Conservation (phyloP, 1,140 invertebrate genomes). For the Drosophila dunni region DNA sequence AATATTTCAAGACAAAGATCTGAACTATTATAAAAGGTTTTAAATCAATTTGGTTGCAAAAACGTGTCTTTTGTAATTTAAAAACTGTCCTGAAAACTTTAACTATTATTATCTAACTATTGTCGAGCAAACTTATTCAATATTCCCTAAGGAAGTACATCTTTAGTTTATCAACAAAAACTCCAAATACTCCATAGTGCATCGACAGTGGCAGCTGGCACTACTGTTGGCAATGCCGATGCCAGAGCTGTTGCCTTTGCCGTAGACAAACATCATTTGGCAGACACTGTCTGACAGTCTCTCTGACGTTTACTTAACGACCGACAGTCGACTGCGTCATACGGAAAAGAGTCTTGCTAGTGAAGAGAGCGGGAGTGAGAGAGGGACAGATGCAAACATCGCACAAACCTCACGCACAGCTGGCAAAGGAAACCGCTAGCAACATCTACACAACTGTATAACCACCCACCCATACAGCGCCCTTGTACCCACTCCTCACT, state of each 20-base stretch:
- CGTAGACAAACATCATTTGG: conserved; percentile 78
- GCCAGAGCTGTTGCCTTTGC: conserved; percentile 40
- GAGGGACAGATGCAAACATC: conserved; percentile 51
- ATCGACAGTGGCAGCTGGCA: conserved; percentile 30
- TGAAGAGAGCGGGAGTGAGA: too few species aligned
- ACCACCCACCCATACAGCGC: conserved; percentile 10
- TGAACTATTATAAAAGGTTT: too few species aligned
- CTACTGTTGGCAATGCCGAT: conserved; percentile 35
- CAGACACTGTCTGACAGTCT: conserved; percentile 30
- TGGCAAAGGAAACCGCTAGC: conserved; percentile 10
- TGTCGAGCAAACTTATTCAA: too few species aligned
- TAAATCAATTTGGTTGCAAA: too few species aligned
- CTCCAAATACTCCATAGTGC: too few species aligned
- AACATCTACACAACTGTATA: not conserved
- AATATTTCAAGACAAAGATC: too few species aligned
- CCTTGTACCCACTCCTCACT: conserved; percentile 1
- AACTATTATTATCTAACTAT: too few species aligned
- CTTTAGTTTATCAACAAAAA: too few species aligned
- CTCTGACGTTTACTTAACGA: conserved; percentile 64
- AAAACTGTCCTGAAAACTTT: too few species aligned
- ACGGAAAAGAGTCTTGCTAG: conserved; percentile 42
- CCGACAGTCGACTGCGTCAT: conserved; percentile 54
- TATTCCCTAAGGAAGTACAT: too few species aligned
- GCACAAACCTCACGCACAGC: conserved; percentile 56
- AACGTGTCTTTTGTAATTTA: too few species aligned